phyloP scores from a whole-genome alignment of 2,797 vertebrate species.

The Bufotes viridis region DNA sequence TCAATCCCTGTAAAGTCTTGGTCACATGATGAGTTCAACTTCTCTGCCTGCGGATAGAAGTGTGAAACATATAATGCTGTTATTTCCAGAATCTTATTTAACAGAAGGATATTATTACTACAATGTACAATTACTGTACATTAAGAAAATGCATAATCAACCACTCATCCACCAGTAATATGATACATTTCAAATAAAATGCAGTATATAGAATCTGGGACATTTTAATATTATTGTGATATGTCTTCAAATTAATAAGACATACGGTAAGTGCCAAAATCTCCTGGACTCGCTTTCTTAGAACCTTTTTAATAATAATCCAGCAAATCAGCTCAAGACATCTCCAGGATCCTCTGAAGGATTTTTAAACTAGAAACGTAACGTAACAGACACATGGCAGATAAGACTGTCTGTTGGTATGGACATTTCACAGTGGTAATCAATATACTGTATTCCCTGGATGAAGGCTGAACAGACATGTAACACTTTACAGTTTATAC shows the following conservation, averaged over 20 bases:
- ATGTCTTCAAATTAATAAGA: conserved; percentile 46
- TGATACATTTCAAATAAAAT: conserved; percentile 16
- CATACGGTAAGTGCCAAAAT: conserved; percentile 44
- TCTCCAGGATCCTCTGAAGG: conserved; percentile 30
- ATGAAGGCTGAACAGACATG: background rate
- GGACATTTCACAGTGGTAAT: conserved; percentile 18
- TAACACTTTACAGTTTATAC: background rate
- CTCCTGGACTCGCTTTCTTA: conserved; percentile 16
- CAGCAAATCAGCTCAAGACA: conserved; percentile 38
- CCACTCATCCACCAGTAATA: conserved; percentile 17
- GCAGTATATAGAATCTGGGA: conserved; percentile 32
- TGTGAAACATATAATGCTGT: conserved; percentile 4
- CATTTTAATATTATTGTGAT: conserved; percentile 49
- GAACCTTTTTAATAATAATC: conserved; percentile 45
- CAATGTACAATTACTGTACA: background rate
- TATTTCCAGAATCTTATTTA: background rate
- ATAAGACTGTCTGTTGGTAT: background rate
- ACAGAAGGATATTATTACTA: conserved; percentile 16
- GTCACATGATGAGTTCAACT: background rate
- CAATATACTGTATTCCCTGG: background rate
- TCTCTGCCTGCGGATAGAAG: background rate
- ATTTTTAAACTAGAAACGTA: background rate
- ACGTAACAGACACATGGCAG: background rate
- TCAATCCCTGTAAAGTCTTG: too few relatives aligned
- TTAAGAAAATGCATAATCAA: conserved; percentile 3